Evolutionary conservation across 2,888 invertebrate species (phyloP), one percentile per base, ranked within the genome.

Genomic region (Lacanobia wlatinum): DNA sequence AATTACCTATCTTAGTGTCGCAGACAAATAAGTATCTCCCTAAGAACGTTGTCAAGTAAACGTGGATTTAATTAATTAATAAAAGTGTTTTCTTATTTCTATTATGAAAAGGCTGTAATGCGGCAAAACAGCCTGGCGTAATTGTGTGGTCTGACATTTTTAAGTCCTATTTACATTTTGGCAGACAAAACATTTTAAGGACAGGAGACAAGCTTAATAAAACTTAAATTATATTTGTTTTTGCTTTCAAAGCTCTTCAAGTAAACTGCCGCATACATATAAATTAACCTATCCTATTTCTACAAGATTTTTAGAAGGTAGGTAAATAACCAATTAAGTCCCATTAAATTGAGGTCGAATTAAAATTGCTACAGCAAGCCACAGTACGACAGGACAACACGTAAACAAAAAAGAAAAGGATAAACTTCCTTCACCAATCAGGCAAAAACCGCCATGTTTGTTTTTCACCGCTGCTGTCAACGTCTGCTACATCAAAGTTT

Each of bases 401-500:
- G 23, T 34, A 50, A 52, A 28, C n/a, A n/a, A 59, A 73, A 72
- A 71, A 76, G 43, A 28, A 46, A 73, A 61, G 18, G n/a, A 16
- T 28, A n/a, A 46, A 64, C 43, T 78, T 76, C 43, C 60, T 50
- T 48, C 60, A 50, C 28, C 53, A 76, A 66, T 81, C 65, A 70
- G 14, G 50, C 58, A 68, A 55, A 80, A 73, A 66, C 50, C 64
- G 34, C 28, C 71, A 77, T 70, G 61, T 73, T 83, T 85, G 64
- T 85, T 85, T 80, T 78, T 70, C 64, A 61, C 50, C 58, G 55
- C 59, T 73, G 55, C 59, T 73, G 81, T 81, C 81, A 73, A 66
- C 76, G 70, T 73, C 63, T 53, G 34, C 73, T 43, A 77, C 83
- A 85, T 85, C 79, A 79, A 84, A 82, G 78, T 76, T 78, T 64